Base-by-base conservation (phyloP, 2,113 vertebrate genomes). In the Centropus unirufus region DNA sequence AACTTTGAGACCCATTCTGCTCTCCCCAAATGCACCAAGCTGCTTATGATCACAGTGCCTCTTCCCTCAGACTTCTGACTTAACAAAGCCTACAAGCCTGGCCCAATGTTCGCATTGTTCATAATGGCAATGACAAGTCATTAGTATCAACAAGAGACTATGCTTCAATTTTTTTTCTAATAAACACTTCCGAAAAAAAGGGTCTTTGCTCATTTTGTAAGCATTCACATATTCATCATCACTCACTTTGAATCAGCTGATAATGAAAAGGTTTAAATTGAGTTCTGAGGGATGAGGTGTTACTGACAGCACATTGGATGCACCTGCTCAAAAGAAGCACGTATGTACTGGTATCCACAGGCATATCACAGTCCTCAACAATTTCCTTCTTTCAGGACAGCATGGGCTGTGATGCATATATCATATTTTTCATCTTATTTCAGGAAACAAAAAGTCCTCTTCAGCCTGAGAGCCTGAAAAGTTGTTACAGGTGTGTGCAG, bases 41-140 rank as follows among this genome's bases (percentile, higher is more conserved):
- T 64, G 58, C 20, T 23, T 32, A 24, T 4, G 4, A 16, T 10
- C 40, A 32, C 0, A 0, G 34, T 61, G 49, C 23, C 6, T 2
- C 21, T 82, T 49, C 51, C 44, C 40, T 89, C 47, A 21, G 55
- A 26, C 20, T 29, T 5, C 17, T 39, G 57, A 54, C 11, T 32
- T 32, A 51, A 44, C 36, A 68, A 64, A 74, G 11, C 6, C 40
- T 26, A 55, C 42, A 64, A 52, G 21, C 44, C 78, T 26, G 32
- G 21, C 39, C 79, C 61, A 44, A 40, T 14, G 14, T 32, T 59
- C 39, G 32, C 29, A 57, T 1, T 40, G 39, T 22, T 22, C 46
- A 40, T 8, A 8, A 58, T 15, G 23, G 76, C 76, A 84, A 34
- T 9, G 36, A 46, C 47, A 70, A 74, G 40, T 36, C 64, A 76